Base-by-base conservation (phyloP, 2,113 vertebrate species). In the Platichthys flesus region DNA sequence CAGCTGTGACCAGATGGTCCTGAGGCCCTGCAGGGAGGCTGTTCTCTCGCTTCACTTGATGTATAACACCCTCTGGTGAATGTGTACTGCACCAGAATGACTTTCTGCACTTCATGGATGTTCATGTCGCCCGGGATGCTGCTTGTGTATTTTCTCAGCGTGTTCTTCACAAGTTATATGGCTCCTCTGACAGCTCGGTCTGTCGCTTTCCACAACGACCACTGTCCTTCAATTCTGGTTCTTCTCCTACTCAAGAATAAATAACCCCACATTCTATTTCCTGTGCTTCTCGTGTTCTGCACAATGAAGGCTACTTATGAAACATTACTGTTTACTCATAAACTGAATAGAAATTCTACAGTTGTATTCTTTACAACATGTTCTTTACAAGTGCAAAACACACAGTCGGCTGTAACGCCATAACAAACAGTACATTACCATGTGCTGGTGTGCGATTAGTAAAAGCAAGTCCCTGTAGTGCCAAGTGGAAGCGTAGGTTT, bases 11-110 rank as follows among this genome's bases (percentile, higher is more conserved):
- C 59, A 35, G 65, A 76, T 59, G 47, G 26, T 77, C 72, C 20
- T n/a, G 40, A 40, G 24, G 14, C n/a, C 68, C 80, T 24, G 31
- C 6, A 21, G 74, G 82, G 76, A 26, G 12, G 56, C 10, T 20
- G 51, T 8, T n/a, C 20, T 64, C 65, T 68, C 0, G 4, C 69
- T 70, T 66, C 28, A 72, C 31, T 71, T 83, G 82, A 89, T 85
- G 72, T 61, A 82, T 87, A 67, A 77, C 58, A 79, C 57, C 71
- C 71, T 83, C 55, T 23, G 26, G 76, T 76, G 59, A 71, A 61
- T 26, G 70, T 37, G 31, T 54, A 28, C 45, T 21, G 45, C 67
- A 65, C 54, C 71, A 28, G 47, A 71, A 81, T 57, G 61, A 67
- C 67, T 65, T 78, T 61, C 57, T 64, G 23, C 45, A 63, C 65